phyloP scores from a whole-genome alignment of 2,113 vertebrate species.

The Pollimyrus isidori region DNA sequence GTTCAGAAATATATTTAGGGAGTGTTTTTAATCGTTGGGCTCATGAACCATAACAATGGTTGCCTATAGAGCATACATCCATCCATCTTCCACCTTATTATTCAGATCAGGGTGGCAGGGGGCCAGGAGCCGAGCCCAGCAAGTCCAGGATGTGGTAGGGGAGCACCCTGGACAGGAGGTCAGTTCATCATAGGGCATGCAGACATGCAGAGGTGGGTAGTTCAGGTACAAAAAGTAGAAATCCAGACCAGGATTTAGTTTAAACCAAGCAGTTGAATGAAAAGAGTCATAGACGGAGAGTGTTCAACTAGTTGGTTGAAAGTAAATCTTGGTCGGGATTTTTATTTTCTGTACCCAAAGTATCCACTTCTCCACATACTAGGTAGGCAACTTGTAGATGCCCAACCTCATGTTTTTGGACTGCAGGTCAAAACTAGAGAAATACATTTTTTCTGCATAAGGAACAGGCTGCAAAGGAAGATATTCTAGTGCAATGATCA shows the following conservation, averaged over 20 bases:
- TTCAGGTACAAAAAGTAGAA: no score
- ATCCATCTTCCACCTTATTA: background rate
- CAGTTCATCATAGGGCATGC: background rate
- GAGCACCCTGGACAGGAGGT: background rate
- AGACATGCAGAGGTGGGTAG: no score
- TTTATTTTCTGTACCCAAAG: no score
- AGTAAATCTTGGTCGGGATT: no score
- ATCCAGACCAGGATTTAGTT: no score
- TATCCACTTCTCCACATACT: background rate
- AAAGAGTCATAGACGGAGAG: no score
- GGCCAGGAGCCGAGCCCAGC: background rate
- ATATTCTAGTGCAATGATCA: background rate
- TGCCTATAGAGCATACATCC: background rate
- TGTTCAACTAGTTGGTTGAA: no score
- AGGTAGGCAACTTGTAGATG: background rate
- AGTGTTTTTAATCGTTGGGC: background rate
- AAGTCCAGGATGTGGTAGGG: background rate
- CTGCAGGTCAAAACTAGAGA: background rate
- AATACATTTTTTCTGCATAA: background rate
- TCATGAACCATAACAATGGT: background rate
- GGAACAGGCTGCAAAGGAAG: background rate
- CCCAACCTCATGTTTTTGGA: background rate
- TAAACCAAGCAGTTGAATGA: no score
- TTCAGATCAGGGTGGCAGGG: background rate
- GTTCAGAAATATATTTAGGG: background rate